Evolutionary conservation across 2,888 invertebrate species (phyloP).

Genomic region (Corbicula japonica): DNA sequence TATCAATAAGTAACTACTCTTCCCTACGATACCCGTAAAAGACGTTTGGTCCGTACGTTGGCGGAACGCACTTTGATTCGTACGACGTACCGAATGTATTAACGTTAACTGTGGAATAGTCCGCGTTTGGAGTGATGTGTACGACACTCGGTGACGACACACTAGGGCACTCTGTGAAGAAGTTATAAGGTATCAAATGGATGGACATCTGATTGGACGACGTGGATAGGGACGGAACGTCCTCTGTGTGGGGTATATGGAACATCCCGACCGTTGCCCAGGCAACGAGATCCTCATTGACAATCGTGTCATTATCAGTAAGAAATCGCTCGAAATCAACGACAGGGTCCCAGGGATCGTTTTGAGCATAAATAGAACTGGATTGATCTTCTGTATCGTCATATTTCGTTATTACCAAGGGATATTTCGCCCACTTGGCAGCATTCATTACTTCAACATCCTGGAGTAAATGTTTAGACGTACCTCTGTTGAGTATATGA

Average conservation of each 20-base stretch:
- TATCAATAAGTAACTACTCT: conserved; percentile 13
- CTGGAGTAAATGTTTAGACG: conserved; percentile 73
- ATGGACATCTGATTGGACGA: conserved; percentile 73
- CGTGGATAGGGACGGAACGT: conserved; percentile 81
- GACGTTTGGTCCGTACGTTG: conserved; percentile 56
- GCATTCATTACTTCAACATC: conserved; percentile 69
- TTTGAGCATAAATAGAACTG: conserved; percentile 80
- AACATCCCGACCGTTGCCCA: conserved; percentile 82
- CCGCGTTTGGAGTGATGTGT: conserved; percentile 62
- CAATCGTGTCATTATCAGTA: conserved; percentile 79
- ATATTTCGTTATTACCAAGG: conserved; percentile 78
- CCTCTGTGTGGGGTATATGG: conserved; percentile 83
- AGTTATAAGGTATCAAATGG: conserved; percentile 81
- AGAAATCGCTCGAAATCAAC: conserved; percentile 79
- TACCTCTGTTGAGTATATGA: conserved; percentile 70
- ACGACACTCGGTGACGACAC: conserved; percentile 76
- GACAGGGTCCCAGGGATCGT: conserved; percentile 80
- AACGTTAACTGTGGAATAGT: conserved; percentile 52
- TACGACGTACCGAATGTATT: conserved; percentile 72
- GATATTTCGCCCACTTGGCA: conserved; percentile 79
- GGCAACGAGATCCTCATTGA: conserved; percentile 81
- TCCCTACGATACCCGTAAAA: conserved; percentile 59
- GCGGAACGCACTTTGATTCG: conserved; percentile 63
- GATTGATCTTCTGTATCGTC: conserved; percentile 80
- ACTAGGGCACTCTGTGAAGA: conserved; percentile 81